phyloP scores from a whole-genome alignment of 2,888 invertebrate genomes.

The Tachina lurida region DNA sequence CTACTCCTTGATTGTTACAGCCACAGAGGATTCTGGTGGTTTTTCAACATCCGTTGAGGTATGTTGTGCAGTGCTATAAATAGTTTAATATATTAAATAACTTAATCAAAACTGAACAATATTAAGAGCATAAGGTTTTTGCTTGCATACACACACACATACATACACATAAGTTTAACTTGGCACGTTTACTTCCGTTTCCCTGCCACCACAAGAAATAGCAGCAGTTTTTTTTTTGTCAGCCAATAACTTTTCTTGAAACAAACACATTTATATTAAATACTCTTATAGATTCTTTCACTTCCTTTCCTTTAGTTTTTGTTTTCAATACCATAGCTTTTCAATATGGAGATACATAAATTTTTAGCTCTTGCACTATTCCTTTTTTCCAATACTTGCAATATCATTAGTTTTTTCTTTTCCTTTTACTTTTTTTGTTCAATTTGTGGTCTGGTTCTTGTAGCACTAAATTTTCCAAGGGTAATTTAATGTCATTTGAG shows the following conservation, averaged over 20 bases:
- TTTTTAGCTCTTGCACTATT: background rate
- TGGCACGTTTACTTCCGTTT: constrained; percentile 45
- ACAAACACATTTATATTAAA: background rate
- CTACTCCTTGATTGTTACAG: constrained; percentile 95
- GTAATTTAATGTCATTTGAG: constrained; percentile 70
- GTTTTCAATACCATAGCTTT: constrained; percentile 11
- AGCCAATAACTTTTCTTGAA: constrained; percentile 48
- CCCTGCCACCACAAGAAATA: background rate
- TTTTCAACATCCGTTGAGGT: constrained; percentile 97
- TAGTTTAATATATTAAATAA: constrained; percentile 9
- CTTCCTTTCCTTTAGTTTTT: constrained; percentile 32
- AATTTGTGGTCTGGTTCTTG: constrained; percentile 44
- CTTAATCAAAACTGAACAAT: constrained; percentile 35
- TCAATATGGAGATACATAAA: background rate
- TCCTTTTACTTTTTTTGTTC: background rate
- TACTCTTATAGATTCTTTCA: constrained; percentile 22
- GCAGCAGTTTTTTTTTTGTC: constrained; percentile 6
- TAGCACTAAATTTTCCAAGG: constrained; percentile 70
- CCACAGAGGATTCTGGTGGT: constrained; percentile 98
- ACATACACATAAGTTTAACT: background rate
- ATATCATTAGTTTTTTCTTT: constrained; percentile 34
- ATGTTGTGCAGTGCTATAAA: constrained; percentile 73
- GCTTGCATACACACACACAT: background rate
- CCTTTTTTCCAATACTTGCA: constrained; percentile 14
- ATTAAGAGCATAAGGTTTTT: constrained; percentile 33